phyloP scores from a whole-genome alignment of 64 coral and sea anemone species.

The Stichodactyla helianthus region DNA sequence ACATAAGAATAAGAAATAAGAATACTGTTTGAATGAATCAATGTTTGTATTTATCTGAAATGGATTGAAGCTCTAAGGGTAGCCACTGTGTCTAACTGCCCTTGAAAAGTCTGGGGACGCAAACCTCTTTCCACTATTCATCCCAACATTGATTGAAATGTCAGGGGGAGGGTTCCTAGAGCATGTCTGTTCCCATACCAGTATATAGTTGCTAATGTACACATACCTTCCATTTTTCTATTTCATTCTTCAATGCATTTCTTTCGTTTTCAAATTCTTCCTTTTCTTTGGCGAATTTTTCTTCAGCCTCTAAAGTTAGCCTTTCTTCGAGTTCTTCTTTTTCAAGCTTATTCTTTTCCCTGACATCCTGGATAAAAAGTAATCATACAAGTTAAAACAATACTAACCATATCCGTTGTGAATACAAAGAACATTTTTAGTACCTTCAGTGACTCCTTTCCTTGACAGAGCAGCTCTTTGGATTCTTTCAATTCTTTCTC shows the following conservation, averaged over 20 bases:
- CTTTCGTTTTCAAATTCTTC: neutral
- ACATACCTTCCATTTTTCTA: conserved; percentile 31
- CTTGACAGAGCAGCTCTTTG: neutral
- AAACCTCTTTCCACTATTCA: too few species aligned
- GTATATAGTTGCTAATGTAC: neutral
- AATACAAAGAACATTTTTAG: neutral
- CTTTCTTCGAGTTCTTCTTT: conserved; percentile 25
- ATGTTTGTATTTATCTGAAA: too few species aligned
- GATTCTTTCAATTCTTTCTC: neutral
- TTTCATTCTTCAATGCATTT: conserved; percentile 26
- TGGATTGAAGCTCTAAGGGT: too few species aligned
- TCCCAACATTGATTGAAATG: too few species aligned
- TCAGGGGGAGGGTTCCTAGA: too few species aligned
- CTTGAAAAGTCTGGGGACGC: too few species aligned
- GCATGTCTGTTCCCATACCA: too few species aligned
- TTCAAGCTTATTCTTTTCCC: neutral
- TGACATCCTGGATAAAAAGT: conserved; percentile 14
- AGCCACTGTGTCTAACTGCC: too few species aligned
- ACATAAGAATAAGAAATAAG: too few species aligned
- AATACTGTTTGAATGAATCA: too few species aligned
- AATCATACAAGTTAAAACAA: neutral
- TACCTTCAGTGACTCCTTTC: neutral
- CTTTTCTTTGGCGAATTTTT: conserved; percentile 5
- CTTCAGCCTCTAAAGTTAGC: conserved; percentile 12
- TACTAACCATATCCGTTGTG: neutral